Percentiles rank a stretch among this genome's conserved stretches.
Conservation (phyloP, 1,140 invertebrate genomes). For the Penaeus vannamei region DNA sequence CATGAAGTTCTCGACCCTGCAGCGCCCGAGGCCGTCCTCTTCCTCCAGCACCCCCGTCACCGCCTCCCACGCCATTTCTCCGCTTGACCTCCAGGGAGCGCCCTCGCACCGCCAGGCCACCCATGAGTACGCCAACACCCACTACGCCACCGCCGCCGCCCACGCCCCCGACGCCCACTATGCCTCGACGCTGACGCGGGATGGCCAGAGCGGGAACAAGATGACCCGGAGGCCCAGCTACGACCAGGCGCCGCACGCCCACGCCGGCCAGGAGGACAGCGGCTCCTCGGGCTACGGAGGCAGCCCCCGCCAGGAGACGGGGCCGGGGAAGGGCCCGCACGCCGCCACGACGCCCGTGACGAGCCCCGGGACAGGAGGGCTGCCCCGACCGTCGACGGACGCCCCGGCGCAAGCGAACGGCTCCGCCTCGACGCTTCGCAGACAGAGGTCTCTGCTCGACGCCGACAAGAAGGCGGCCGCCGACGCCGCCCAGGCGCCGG, state of each 20-base stretch:
- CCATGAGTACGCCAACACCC: background rate
- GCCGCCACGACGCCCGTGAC: background rate
- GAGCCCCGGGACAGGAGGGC: background rate
- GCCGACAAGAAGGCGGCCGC: background rate
- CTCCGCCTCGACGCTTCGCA: constrained; percentile 36
- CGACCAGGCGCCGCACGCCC: background rate
- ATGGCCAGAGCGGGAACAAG: background rate
- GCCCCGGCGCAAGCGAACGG: no score
- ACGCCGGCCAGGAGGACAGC: constrained; percentile 31
- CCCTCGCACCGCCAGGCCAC: no score
- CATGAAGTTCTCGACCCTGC: constrained; percentile 38
- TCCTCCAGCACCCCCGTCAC: background rate
- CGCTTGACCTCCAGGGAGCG: no score
- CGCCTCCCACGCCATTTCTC: background rate
- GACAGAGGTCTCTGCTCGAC: constrained; percentile 8
- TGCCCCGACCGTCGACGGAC: no score
- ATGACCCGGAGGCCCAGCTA: no score
- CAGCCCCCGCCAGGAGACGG: constrained; percentile 34
- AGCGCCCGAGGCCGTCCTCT: constrained; percentile 21
- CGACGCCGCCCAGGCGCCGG: no score
- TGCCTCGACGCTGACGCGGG: background rate
- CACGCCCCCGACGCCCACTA: background rate
- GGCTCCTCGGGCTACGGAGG: constrained; percentile 43
- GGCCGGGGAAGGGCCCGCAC: background rate
- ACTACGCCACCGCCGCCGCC: constrained; percentile 4